phyloP scores from a whole-genome alignment of 2,113 vertebrate species.

The Hydrolagus affinis region DNA sequence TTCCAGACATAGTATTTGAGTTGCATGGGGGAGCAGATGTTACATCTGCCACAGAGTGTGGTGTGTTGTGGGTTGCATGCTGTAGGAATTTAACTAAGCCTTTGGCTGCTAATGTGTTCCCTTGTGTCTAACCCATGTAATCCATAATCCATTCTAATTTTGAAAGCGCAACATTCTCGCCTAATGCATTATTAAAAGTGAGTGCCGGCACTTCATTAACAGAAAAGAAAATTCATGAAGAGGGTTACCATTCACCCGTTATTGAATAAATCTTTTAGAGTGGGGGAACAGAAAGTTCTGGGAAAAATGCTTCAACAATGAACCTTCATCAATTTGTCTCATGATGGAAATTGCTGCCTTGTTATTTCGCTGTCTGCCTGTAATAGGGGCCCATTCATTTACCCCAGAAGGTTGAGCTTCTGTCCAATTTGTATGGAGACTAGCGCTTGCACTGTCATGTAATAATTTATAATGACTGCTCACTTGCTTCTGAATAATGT shows the following conservation, averaged over 20 bases:
- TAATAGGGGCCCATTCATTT: not conserved
- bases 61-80: not conserved
- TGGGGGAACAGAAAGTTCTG: not conserved
- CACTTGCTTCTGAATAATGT: too few species aligned
- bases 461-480: not conserved
- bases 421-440: too few species aligned
- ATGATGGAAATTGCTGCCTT: not conserved
- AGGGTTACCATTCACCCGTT: not conserved
- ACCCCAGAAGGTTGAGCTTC: too few species aligned
- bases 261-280: not conserved
- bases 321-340: not conserved
- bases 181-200: not conserved
- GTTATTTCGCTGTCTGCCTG: not conserved
- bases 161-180: not conserved
- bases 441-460: too few species aligned
- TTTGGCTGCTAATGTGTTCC: not conserved
- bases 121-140: not conserved
- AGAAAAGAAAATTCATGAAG: not conserved
- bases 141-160: not conserved
- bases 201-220: not conserved
- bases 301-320: not conserved
- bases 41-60: not conserved
- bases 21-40: conserved; percentile 24
- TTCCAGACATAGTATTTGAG: not conserved
- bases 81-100: not conserved